Conservation (phyloP, 1,140 invertebrate species). For the Mercenaria mercenaria region DNA sequence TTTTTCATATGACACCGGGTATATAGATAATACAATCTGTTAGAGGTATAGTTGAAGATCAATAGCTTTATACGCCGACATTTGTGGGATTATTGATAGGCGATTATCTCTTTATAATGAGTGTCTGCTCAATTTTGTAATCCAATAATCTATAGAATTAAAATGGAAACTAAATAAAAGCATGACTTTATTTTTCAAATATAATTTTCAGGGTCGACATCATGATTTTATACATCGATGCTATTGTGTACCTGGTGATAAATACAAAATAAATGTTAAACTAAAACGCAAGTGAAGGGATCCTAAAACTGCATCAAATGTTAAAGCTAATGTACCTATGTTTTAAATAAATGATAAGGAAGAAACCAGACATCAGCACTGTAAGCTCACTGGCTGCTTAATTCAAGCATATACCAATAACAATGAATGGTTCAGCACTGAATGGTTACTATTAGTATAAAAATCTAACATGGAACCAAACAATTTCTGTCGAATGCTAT, state of each 20-base stretch:
- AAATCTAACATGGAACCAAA: too few relatives aligned
- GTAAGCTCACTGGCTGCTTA: too few relatives aligned
- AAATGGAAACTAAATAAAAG: not conserved
- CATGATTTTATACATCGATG: not conserved
- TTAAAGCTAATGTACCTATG: too few relatives aligned
- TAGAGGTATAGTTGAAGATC: not conserved
- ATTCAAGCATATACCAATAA: too few relatives aligned
- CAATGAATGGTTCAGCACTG: too few relatives aligned
- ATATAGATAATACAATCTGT: not conserved
- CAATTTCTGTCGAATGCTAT: too few relatives aligned
- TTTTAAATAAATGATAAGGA: too few relatives aligned
- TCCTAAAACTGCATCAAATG: too few relatives aligned
- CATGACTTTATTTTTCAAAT: not conserved
- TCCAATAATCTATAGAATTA: not conserved
- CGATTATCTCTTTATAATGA: not conserved
- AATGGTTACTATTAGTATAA: too few relatives aligned
- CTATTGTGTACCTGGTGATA: not conserved
- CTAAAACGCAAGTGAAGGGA: too few relatives aligned
- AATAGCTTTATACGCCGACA: not conserved
- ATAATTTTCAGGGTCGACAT: not conserved
- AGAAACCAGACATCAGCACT: too few relatives aligned
- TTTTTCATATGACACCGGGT: not conserved
- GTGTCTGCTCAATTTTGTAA: conserved; percentile 12
- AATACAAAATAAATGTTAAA: too few relatives aligned
- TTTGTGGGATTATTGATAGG: not conserved